Percentiles rank a stretch among this genome's conserved stretches.
phyloP scores from a whole-genome alignment of 2,888 invertebrate species.

The Athalia circularis region DNA sequence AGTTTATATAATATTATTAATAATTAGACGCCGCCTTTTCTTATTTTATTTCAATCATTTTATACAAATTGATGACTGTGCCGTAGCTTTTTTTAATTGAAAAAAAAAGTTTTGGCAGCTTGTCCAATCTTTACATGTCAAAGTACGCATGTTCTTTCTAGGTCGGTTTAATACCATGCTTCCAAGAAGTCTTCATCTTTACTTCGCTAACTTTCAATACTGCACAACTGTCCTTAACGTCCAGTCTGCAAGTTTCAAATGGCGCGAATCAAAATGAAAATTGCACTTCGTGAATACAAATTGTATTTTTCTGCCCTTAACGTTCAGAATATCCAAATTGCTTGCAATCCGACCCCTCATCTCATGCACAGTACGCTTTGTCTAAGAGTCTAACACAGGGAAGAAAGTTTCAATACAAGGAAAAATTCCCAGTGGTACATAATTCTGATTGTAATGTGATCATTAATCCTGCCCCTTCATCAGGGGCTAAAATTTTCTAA shows the following conservation, averaged over 20 bases:
- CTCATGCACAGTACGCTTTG: conserved; percentile 17
- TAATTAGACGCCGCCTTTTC: conserved; percentile 42
- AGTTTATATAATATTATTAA: conserved; percentile 42
- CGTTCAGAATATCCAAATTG: conserved; percentile 38
- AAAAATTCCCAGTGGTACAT: conserved; percentile 22
- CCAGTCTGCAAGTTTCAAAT: conserved; percentile 16
- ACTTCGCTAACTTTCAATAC: conserved; percentile 22
- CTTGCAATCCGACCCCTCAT: conserved; percentile 13
- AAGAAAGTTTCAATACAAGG: conserved; percentile 16
- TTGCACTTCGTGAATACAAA: conserved; percentile 34
- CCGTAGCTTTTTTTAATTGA: conserved; percentile 17
- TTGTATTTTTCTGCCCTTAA: conserved; percentile 38
- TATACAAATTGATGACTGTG: conserved; percentile 42
- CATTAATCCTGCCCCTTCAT: not conserved
- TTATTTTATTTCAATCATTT: conserved; percentile 35
- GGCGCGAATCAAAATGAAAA: conserved; percentile 23
- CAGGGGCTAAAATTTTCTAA: not conserved
- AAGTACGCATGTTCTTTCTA: conserved; percentile 41
- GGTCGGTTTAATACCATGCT: conserved; percentile 26
- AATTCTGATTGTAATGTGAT: conserved; percentile 12
- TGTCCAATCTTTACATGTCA: conserved; percentile 38
- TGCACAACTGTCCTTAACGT: conserved; percentile 43
- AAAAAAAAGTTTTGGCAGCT: conserved; percentile 13
- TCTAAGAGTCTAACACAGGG: conserved; percentile 13
- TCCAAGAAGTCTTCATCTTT: conserved; percentile 5